Evolutionary conservation across 2,113 vertebrate genomes (phyloP), one percentile per base, ranked within the genome.

Genomic region (Hypanus sabinus): DNA sequence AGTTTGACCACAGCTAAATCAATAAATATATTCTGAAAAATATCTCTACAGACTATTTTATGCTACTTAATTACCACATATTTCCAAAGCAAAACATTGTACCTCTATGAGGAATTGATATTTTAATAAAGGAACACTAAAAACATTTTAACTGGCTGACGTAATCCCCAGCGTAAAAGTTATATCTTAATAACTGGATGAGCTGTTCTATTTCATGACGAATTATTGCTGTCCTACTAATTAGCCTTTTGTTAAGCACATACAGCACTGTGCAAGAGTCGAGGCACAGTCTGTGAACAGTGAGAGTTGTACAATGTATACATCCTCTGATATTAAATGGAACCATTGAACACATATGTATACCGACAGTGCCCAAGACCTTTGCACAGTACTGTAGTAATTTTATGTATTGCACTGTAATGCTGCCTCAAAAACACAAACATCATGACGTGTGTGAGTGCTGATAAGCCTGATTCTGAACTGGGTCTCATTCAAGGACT

Each of bases 11-110:
- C 30, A n/a, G 65, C 85, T 88, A 88, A 88, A 88, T 57, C 60
- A 88, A 88, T 88, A 88, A 88, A 88, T 88, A 88, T 60, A 62
- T 62, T 65, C 33, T 30, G 27, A n/a, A 88, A 88, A 88, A 88
- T 88, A 88, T 62, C 18, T 88, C 12, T 88, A 57, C 85, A 88
- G 65, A 46, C 57, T 60, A 87, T 12, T 87, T 87, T 33, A n/a
- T 65, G 30, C 57, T 88, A 4, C 10, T 30, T 88, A 18, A n/a
- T 77, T 77, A 77, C 57, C 85, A 87, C 27, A 5, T 87, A 83
- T 62, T 16, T 33, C 85, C 62, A 88, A 88, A 65, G 30, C 38
- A 83, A 83, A 57, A 12, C 22, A 57, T 80, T 24, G 30, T 33
- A 87, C 55, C 60, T 12, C 83, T 60, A 65, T 33, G 20, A 65